Conservation (phyloP, 2,888 invertebrate genomes). For the Eupithecia subumbrata region DNA sequence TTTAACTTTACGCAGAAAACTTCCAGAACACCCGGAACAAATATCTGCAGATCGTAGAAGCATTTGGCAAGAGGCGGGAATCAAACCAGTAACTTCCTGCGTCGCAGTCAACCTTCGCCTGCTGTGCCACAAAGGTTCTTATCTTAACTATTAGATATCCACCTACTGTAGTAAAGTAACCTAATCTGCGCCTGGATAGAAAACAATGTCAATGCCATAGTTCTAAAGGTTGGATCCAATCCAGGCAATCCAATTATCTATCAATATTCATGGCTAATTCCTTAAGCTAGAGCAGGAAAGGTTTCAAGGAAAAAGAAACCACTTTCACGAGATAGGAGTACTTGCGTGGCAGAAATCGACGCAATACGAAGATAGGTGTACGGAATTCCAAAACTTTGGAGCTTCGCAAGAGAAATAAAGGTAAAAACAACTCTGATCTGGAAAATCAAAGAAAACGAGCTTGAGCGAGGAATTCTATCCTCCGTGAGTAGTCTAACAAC, state of each 20-base stretch:
- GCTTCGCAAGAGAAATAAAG: constrained; percentile 2
- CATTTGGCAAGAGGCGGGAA: neutral
- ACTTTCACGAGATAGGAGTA: constrained; percentile 63
- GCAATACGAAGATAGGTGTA: constrained; percentile 71
- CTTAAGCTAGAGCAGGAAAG: constrained; percentile 49
- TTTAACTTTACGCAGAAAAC: no score
- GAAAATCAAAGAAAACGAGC: neutral
- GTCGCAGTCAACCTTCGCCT: neutral
- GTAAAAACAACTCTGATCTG: constrained; percentile 2
- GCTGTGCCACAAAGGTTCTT: no score
- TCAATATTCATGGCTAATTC: constrained; percentile 39
- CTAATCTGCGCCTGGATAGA: neutral
- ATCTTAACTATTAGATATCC: neutral
- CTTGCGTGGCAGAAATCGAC: constrained; percentile 60
- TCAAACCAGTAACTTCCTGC: neutral
- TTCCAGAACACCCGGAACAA: neutral
- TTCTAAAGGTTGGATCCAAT: constrained; percentile 7
- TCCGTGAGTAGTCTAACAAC: neutral
- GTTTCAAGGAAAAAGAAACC: constrained; percentile 64
- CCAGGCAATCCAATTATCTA: constrained; percentile 26
- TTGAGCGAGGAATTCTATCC: neutral
- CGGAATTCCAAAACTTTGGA: constrained; percentile 64
- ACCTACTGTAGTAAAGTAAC: neutral
- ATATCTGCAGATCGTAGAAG: neutral
- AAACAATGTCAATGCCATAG: constrained; percentile 8